Percentiles rank a stretch among this genome's conserved stretches.
These are phyloP conservation scores for Spheniscus mendiculus DNA, from an alignment of 2,113 vertebrate species.

Conservation along the genomic window DNA sequence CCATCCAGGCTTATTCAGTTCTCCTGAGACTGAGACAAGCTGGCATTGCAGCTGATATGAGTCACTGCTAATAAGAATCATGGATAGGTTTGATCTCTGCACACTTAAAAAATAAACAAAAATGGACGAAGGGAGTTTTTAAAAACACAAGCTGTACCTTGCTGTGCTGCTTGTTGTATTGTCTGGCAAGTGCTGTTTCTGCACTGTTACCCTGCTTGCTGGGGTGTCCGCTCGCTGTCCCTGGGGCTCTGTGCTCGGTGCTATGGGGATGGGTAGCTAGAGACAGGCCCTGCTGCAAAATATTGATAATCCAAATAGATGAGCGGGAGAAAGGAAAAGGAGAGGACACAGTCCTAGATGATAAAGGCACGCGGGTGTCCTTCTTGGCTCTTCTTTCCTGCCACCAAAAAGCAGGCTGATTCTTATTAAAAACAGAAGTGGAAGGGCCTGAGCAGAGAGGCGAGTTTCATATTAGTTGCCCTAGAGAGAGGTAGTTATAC, in stretches of 20 bases:
- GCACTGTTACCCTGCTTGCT: background rate
- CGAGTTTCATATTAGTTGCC: background rate
- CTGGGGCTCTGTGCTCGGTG: fast-evolving
- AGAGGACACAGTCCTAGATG: background rate
- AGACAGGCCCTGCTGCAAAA: background rate
- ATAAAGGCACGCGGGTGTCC: background rate
- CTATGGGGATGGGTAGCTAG: background rate
- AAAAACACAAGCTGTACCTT: background rate
- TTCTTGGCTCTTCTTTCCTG: background rate
- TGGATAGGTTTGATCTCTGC: background rate
- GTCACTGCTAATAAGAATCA: background rate
- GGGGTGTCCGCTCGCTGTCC: background rate
- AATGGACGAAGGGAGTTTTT: background rate
- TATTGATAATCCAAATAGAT: background rate
- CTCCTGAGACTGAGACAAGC: background rate
- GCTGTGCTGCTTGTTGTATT: background rate
- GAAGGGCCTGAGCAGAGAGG: background rate
- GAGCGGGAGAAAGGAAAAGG: background rate
- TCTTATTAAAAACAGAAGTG: background rate
- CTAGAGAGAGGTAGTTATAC: background rate
- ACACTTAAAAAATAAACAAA: background rate
- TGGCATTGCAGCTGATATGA: background rate
- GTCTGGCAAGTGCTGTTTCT: background rate
- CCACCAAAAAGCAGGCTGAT: background rate
- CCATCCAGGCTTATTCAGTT: background rate